phyloP scores from a whole-genome alignment of 2,797 vertebrate genomes.

The Champsocephalus gunnari region DNA sequence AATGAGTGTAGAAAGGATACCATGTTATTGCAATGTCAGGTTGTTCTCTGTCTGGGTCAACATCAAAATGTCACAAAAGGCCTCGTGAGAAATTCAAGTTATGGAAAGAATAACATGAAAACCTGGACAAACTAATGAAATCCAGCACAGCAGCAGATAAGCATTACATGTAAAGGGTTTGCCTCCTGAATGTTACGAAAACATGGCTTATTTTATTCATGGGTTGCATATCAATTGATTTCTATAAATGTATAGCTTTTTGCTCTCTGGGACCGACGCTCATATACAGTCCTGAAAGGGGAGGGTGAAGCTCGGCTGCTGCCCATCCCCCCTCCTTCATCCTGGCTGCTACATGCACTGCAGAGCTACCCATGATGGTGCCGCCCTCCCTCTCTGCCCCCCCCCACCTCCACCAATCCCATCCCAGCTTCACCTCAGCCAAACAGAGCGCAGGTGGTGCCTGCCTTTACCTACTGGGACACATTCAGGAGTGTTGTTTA shows the following conservation, averaged over 20 bases:
- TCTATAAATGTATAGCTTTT: conserved; percentile 1
- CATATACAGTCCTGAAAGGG: conserved; percentile 43
- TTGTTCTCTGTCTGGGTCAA: not conserved
- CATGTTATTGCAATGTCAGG: not conserved
- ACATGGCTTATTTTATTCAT: not conserved
- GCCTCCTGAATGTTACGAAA: not conserved
- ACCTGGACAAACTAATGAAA: not conserved
- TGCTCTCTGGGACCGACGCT: conserved; percentile 52
- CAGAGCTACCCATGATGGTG: conserved; percentile 67
- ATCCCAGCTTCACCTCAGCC: conserved; percentile 50
- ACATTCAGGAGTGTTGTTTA: conserved; percentile 57
- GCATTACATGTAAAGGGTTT: not conserved
- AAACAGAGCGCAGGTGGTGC: conserved; percentile 62
- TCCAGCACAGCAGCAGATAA: not conserved
- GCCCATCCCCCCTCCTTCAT: conserved; percentile 66
- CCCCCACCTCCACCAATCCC: conserved; percentile 63
- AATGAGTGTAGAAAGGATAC: not conserved
- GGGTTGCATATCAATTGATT: conserved; percentile 9
- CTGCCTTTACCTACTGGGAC: conserved; percentile 43
- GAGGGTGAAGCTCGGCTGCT: conserved; percentile 39
- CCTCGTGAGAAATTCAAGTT: too few species aligned
- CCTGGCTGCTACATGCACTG: conserved; percentile 63
- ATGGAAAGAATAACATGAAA: not conserved
- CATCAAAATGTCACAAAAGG: not conserved
- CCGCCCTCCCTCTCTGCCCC: conserved; percentile 35